A percentile compares a stretch with the other conserved stretches of the same genome.
phyloP scores from a whole-genome alignment of 30 jellyfish, hydroid and myxozoan species.

The Clytia hemisphaerica region DNA sequence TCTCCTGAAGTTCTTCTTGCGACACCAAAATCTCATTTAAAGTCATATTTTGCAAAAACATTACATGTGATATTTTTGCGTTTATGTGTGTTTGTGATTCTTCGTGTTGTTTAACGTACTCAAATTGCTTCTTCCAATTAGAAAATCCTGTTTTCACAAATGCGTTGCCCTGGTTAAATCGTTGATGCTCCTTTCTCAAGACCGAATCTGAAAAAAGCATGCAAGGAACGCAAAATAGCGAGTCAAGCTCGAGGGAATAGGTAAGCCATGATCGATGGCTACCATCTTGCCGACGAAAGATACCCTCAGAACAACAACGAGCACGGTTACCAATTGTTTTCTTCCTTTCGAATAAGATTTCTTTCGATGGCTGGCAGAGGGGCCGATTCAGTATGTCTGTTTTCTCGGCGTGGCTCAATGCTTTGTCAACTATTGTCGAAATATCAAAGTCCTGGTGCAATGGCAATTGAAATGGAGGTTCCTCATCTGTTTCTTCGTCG shows the following conservation, averaged over 20 bases:
- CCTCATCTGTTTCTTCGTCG: background rate
- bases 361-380: slow-evolving; percentile 28
- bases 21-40: slow-evolving; percentile 1
- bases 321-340: background rate
- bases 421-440: slow-evolving; percentile 31
- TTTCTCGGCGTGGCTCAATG: slow-evolving; percentile 40
- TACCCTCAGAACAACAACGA: slow-evolving; percentile 8
- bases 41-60: slow-evolving; percentile 5
- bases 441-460: slow-evolving; percentile 36
- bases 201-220: slow-evolving; percentile 5
- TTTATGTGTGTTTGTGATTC: slow-evolving; percentile 1
- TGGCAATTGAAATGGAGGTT: too few relatives aligned
- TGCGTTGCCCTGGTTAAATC: slow-evolving; percentile 12
- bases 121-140: slow-evolving; percentile 20
- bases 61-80: slow-evolving; percentile 1
- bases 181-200: background rate
- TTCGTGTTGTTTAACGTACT: slow-evolving; percentile 6
- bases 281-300: background rate
- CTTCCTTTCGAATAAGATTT: slow-evolving; percentile 7
- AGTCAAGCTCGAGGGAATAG: slow-evolving; percentile 11
- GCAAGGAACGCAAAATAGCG: slow-evolving; percentile 33
- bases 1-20: slow-evolving; percentile 1
- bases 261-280: slow-evolving; percentile 6
- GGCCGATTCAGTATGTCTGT: slow-evolving; percentile 24
- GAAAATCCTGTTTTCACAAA: slow-evolving; percentile 12